Conservation (phyloP, 2,888 invertebrate species). For the Acrobasis consociella region DNA sequence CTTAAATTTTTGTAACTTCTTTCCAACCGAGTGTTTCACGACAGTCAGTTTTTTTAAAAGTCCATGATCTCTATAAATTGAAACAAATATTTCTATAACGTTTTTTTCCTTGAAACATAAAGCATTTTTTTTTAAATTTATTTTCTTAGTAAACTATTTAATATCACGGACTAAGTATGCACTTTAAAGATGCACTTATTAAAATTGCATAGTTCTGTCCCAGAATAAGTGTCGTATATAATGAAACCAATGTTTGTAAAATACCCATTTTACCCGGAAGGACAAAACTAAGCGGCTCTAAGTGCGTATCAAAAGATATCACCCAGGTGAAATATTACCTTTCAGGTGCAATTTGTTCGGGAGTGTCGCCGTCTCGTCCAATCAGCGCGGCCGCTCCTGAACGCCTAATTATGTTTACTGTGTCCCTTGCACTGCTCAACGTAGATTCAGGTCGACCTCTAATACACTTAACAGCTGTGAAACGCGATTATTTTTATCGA, state of each 20-base stretch:
- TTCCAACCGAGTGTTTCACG: too few species aligned
- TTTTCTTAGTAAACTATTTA: too few species aligned
- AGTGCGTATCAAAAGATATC: constrained; percentile 53
- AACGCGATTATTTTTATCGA: neutral
- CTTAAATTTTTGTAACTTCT: too few species aligned
- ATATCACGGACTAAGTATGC: too few species aligned
- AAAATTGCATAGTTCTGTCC: too few species aligned
- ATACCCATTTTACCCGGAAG: constrained; percentile 37
- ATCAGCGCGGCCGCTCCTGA: constrained; percentile 57
- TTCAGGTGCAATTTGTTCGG: constrained; percentile 61
- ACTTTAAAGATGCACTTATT: neutral
- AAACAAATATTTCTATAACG: too few species aligned
- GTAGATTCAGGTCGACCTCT: constrained; percentile 19
- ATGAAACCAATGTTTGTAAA: neutral
- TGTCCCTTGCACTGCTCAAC: constrained; percentile 19
- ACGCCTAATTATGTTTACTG: constrained; percentile 68
- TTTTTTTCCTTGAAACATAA: too few species aligned
- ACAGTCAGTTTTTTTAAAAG: too few species aligned
- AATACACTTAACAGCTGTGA: constrained; percentile 15
- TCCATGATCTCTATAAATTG: too few species aligned
- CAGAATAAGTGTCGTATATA: neutral
- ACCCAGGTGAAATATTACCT: constrained; percentile 60
- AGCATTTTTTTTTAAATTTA: too few species aligned
- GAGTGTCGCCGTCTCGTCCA: constrained; percentile 60
- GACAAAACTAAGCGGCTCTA: constrained; percentile 46